These are phyloP conservation scores for Dasysyrphus albostriatus DNA, from an alignment of 2,888 invertebrate genomes.

Conservation along the genomic window DNA sequence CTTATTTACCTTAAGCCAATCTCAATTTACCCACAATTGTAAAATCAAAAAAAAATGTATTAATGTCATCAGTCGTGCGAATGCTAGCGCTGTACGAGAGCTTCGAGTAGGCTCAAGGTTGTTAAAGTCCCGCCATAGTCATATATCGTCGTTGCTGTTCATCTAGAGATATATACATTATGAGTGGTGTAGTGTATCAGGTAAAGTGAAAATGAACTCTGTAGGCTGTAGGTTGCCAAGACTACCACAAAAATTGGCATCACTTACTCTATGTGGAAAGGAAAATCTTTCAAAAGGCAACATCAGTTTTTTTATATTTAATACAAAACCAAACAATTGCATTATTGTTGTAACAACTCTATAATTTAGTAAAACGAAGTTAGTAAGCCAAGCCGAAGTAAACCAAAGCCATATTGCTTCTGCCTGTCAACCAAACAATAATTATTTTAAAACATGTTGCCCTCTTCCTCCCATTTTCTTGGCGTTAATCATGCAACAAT, in stretches of 20 bases:
- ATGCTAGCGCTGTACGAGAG: conserved; percentile 19
- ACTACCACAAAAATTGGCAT: conserved; percentile 15
- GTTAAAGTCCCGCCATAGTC: conserved; percentile 42
- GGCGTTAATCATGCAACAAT: neutral
- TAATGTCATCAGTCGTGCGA: conserved; percentile 49
- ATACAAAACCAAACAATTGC: conserved; percentile 37
- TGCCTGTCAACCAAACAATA: conserved; percentile 2
- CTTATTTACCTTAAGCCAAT: neutral
- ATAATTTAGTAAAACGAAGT: conserved; percentile 17
- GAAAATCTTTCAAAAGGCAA: conserved; percentile 20
- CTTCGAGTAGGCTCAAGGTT: conserved; percentile 59
- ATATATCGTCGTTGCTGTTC: neutral
- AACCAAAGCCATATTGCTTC: neutral
- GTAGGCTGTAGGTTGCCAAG: conserved; percentile 43
- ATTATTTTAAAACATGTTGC: conserved; percentile 16
- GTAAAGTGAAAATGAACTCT: conserved; percentile 25
- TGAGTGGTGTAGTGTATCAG: neutral
- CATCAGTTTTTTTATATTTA: neutral
- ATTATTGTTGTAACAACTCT: neutral
- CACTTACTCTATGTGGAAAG: conserved; percentile 35
- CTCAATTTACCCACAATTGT: conserved; percentile 19
- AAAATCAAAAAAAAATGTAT: neutral
- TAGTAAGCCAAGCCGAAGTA: neutral
- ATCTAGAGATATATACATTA: neutral
- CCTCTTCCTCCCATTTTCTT: neutral